Percentiles rank a stretch among this genome's conserved stretches.
These are phyloP conservation scores for Caenorhabditis briggsae DNA, from an alignment of 1,140 invertebrate species.

Conservation along the genomic window DNA sequence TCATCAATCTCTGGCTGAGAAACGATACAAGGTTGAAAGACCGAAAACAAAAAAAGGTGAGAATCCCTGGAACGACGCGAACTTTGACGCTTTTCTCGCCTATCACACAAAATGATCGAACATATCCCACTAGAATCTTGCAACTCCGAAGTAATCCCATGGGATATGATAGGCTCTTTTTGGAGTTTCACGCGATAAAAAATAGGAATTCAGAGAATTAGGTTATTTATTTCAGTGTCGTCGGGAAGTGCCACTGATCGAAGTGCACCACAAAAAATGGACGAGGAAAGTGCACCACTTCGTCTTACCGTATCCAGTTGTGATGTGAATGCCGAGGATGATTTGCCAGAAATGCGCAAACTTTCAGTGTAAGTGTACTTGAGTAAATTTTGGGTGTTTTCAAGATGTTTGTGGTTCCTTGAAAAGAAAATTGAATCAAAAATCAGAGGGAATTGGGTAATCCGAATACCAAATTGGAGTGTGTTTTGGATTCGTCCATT, in stretches of 20 bases:
- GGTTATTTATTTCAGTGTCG: constrained; percentile 6
- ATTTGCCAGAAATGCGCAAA: constrained; percentile 9
- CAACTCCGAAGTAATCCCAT: background rate
- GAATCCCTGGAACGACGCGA: constrained; percentile 5
- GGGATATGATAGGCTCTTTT: background rate
- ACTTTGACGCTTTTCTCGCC: background rate
- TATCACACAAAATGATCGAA: constrained; percentile 6
- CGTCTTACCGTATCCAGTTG: constrained; percentile 50
- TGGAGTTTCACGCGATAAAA: background rate
- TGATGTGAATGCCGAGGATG: constrained; percentile 12
- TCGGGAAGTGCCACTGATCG: constrained; percentile 42
- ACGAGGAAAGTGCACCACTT: constrained; percentile 11
- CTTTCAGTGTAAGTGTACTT: constrained; percentile 23
- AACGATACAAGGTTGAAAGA: constrained; percentile 56
- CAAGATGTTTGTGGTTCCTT: background rate
- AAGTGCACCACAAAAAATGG: background rate
- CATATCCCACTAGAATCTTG: constrained; percentile 2
- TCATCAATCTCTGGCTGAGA: constrained; percentile 54
- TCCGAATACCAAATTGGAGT: background rate
- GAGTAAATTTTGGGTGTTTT: background rate
- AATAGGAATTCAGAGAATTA: background rate
- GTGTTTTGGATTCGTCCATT: background rate
- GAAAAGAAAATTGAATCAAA: background rate
- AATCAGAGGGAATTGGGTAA: background rate
- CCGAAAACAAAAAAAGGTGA: constrained; percentile 55